Evolutionary conservation across 2,888 invertebrate genomes (phyloP).

Genomic region (Drosophila ustulata): DNA sequence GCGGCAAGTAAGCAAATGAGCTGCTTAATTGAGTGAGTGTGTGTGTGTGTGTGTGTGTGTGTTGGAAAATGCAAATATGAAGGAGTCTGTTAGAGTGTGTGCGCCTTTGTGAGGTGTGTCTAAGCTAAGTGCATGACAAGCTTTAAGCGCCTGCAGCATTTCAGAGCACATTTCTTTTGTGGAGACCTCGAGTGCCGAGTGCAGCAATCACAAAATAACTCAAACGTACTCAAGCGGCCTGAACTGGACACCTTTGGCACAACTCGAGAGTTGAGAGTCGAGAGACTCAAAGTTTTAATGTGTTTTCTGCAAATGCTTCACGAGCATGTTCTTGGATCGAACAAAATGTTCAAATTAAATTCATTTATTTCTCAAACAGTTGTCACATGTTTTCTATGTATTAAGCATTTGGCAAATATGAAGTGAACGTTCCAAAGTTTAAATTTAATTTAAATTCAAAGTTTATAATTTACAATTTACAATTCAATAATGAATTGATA

Average conservation of each 20-base stretch:
- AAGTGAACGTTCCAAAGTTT: not conserved
- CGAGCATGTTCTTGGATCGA: not conserved
- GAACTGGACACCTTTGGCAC: conserved; percentile 53
- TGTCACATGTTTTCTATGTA: not conserved
- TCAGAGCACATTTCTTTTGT: conserved; percentile 41
- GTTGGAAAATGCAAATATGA: not conserved
- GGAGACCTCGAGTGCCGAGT: conserved; percentile 40
- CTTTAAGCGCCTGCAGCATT: conserved; percentile 28
- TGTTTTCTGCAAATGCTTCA: not conserved
- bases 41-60: conserved; percentile 2
- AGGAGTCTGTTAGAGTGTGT: not conserved
- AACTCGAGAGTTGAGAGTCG: conserved; percentile 4
- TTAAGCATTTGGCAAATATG: not conserved
- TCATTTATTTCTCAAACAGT: conserved; percentile 6
- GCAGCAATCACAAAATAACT: conserved; percentile 39
- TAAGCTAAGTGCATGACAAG: conserved; percentile 47
- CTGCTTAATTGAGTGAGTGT: conserved; percentile 45
- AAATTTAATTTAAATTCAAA: not conserved
- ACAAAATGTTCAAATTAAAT: not conserved
- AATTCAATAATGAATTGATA: not conserved
- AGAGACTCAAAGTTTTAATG: conserved; percentile 14
- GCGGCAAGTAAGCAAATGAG: conserved; percentile 27
- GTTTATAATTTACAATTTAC: not conserved
- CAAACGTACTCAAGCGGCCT: conserved; percentile 41
- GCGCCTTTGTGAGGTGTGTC: conserved; percentile 2